phyloP scores from a whole-genome alignment of 2,888 invertebrate genomes.

The Thera obeliscata region DNA sequence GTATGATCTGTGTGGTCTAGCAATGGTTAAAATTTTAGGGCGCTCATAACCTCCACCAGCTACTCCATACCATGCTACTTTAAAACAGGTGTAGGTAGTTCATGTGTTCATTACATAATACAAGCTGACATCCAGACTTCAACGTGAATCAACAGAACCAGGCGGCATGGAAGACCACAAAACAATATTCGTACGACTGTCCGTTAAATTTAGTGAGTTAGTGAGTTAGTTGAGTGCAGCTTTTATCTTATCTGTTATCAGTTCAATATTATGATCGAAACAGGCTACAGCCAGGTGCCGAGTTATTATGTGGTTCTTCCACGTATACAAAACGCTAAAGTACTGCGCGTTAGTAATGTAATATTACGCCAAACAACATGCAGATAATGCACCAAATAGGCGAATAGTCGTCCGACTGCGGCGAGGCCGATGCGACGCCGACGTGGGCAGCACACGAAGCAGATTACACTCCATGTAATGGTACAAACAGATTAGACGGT shows the following conservation, averaged over 20 bases:
- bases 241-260: conserved; percentile 79
- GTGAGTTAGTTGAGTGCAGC: conserved; percentile 64
- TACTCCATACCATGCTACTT: background rate
- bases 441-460: conserved; percentile 45
- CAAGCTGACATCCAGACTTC: background rate
- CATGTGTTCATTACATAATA: background rate
- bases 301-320: conserved; percentile 49
- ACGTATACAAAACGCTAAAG: background rate
- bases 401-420: conserved; percentile 40
- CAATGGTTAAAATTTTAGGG: too few relatives aligned
- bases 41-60: too few relatives aligned
- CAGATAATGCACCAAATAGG: conserved; percentile 44
- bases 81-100: background rate
- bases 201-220: conserved; percentile 39
- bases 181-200: conserved; percentile 37
- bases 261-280: conserved; percentile 74
- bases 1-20: too few relatives aligned
- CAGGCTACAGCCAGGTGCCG: conserved; percentile 56
- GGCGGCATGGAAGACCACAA: conserved; percentile 3
- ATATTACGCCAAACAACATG: conserved; percentile 27
- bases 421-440: conserved; percentile 12
- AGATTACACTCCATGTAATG: conserved; percentile 50
- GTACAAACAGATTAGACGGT: conserved; percentile 63
- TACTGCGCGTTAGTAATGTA: background rate
- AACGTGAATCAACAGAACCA: background rate